Evolutionary conservation across 2,888 invertebrate genomes (phyloP), one percentile per base, ranked within the genome.

Genomic region (Troilus luridus): DNA sequence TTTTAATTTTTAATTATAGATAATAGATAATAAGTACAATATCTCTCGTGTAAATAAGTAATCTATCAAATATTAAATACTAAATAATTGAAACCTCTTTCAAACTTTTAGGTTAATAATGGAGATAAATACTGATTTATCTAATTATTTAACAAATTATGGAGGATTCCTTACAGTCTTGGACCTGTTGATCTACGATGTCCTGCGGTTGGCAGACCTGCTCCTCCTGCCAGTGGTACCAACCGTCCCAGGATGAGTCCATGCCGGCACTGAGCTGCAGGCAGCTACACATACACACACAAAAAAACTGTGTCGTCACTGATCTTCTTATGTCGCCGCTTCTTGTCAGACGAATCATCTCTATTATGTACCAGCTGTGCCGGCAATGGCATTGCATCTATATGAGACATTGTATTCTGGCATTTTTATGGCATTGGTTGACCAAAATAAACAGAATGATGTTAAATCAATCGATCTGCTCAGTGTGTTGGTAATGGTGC

Each of bases 291-390:
- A 56, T 41, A 41, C 41, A 41, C 41, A 41, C 41, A 41, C 41
- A 85, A 85, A 85, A 81, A 81, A 85, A 19, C n/a, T 21, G 56
- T 85, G 81, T 56, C 81, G 81, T 85, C 81, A 85, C 56, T 56
- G 9, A 17, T 85, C 54, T 85, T 85, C 81, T 85, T 85, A 85
- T 56, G 81, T 56, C 41, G 81, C 81, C 81, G 56, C 81, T 56
- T 41, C 56, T 72, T 27, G 72, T 27, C 72, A 14, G 72, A 72
- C 72, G 72, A 72, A 72, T 72, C 24, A 72, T 72, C 72, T 72
- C 72, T 72, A 72, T 72, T 72, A 72, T 72, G 72, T 27, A 27
- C 6, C 72, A 72, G 72, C 72, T 72, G 72, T 27, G 72, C 72
- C 27, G 14, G 72, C 14, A 17, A 17, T 27, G 27, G 72, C 27